These are phyloP conservation scores for Drepana arcuata DNA, from an alignment of 1,140 invertebrate species.

Conservation along the genomic window DNA sequence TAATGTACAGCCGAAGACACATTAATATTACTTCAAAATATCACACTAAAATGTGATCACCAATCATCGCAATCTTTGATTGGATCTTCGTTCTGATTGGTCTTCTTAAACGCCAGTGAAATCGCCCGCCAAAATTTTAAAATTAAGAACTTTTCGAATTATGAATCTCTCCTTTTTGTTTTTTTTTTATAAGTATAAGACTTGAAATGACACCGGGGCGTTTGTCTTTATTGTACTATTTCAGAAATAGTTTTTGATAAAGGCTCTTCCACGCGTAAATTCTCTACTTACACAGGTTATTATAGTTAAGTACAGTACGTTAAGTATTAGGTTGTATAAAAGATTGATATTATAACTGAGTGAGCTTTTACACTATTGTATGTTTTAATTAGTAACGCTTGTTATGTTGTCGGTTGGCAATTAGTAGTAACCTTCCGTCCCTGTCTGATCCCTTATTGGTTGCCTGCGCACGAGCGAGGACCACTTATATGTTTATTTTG, in stretches of 20 bases:
- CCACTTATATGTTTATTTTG: conserved; percentile 35
- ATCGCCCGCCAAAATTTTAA: conserved; percentile 22
- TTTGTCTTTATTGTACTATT: conserved; percentile 60
- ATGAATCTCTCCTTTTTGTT: background rate
- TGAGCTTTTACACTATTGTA: no score
- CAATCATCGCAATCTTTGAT: conserved; percentile 14
- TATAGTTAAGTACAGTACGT: conserved; percentile 64
- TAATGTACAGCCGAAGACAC: no score
- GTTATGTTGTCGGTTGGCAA: conserved; percentile 15
- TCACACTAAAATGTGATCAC: conserved; percentile 23
- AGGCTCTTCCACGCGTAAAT: conserved; percentile 19
- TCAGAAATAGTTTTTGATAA: conserved; percentile 52
- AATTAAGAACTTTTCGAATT: no score
- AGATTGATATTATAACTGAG: conserved; percentile 40
- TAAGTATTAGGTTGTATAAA: conserved; percentile 47
- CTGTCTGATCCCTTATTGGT: conserved; percentile 26
- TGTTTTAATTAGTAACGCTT: no score
- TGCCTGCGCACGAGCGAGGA: conserved; percentile 47
- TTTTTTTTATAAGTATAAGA: conserved; percentile 16
- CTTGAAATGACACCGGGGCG: conserved; percentile 13
- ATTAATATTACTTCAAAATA: conserved; percentile 15
- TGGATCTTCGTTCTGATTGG: conserved; percentile 25
- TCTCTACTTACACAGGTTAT: no score
- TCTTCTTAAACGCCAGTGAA: conserved; percentile 18
- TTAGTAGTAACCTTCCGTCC: conserved; percentile 42